Evolutionary conservation across 2,888 invertebrate species (phyloP).

Genomic region (Ecdyonurus torrentis): DNA sequence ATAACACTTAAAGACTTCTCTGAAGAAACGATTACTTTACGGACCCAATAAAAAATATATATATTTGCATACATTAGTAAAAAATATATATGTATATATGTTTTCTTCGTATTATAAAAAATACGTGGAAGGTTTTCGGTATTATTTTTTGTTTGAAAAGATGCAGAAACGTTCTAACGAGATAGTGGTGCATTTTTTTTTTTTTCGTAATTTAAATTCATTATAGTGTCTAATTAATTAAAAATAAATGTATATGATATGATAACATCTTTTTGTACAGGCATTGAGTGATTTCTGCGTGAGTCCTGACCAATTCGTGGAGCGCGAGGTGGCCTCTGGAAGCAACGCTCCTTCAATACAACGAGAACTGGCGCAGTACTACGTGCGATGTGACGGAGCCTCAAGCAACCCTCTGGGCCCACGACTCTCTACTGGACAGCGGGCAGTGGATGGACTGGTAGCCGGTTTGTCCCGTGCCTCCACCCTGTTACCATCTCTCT

Average conservation of each 20-base stretch:
- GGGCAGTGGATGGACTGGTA: not conserved
- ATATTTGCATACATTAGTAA: too few relatives aligned
- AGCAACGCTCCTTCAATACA: slow-evolving; percentile 33
- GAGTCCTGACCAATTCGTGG: slow-evolving; percentile 66
- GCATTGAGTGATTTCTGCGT: slow-evolving; percentile 70
- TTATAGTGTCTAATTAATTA: too few relatives aligned
- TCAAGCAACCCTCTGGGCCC: slow-evolving; percentile 32
- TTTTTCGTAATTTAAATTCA: not conserved
- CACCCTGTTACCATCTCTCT: slow-evolving; percentile 26
- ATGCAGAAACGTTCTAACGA: too few relatives aligned
- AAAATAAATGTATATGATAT: too few relatives aligned
- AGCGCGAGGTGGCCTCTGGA: slow-evolving; percentile 25
- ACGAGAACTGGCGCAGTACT: slow-evolving; percentile 30
- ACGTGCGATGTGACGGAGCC: slow-evolving; percentile 66
- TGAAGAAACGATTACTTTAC: too few relatives aligned
- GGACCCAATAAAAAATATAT: too few relatives aligned
- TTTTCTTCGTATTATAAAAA: too few relatives aligned
- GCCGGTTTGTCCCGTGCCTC: slow-evolving; percentile 18
- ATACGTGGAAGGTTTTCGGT: too few relatives aligned
- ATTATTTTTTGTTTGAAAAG: too few relatives aligned
- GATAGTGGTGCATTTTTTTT: too few relatives aligned
- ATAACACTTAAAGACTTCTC: too few relatives aligned
- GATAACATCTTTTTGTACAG: slow-evolving; percentile 18
- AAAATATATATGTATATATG: too few relatives aligned
- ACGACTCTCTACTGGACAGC: slow-evolving; percentile 4